phyloP scores from a whole-genome alignment of 2,113 vertebrate genomes.

The Ameiurus melas region DNA sequence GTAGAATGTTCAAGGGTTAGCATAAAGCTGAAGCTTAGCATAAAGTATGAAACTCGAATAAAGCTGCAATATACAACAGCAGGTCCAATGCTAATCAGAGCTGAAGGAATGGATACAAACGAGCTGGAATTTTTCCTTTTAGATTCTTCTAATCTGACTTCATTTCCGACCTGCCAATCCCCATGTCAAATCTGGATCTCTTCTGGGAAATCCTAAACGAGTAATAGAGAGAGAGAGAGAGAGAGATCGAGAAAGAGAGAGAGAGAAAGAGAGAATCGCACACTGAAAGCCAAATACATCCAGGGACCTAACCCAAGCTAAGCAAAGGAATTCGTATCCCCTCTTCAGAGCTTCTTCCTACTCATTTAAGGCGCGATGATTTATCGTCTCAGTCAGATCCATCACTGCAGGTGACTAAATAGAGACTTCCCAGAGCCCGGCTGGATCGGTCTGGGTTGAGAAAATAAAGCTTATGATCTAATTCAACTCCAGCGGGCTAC shows the following conservation, averaged over 20 bases:
- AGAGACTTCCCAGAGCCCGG: not conserved
- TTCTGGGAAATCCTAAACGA: not conserved
- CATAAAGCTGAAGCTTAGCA: not conserved
- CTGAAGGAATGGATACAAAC: not conserved
- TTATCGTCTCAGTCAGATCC: constrained; percentile 13
- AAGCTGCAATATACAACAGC: not conserved
- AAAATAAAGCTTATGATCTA: constrained; percentile 48
- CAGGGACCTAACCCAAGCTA: not conserved
- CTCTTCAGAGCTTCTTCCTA: not conserved
- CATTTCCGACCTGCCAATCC: not conserved
- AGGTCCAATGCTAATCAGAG: not conserved
- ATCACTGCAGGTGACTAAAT: constrained; percentile 41
- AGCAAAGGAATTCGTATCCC: not conserved
- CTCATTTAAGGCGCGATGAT: constrained; percentile 13
- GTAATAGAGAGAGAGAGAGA: not conserved
- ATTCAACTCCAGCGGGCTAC: constrained; percentile 32
- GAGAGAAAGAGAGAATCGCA: not conserved
- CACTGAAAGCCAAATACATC: not conserved
- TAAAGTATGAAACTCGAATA: not conserved
- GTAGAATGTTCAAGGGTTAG: not conserved
- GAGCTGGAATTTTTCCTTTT: not conserved
- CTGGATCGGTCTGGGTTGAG: constrained; percentile 20
- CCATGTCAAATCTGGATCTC: not conserved
- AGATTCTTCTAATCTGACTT: not conserved
- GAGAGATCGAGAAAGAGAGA: not conserved